Evolutionary conservation across 2,888 invertebrate species (phyloP), one percentile per base, ranked within the genome.

Genomic region (Stenurella melanura): DNA sequence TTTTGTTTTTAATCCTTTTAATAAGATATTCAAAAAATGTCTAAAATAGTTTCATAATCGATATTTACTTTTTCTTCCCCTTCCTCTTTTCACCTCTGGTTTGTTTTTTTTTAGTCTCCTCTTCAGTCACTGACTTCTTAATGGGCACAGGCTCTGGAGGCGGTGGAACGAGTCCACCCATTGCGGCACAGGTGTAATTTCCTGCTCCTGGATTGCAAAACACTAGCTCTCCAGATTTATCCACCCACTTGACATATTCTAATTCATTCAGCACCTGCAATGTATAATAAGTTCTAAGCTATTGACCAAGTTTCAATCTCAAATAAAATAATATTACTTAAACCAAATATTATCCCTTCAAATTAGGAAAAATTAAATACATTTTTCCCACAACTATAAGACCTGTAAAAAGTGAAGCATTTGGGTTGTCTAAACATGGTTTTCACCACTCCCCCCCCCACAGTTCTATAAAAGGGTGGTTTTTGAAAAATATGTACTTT

Each of bases 191-290:
- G 0, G 90, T 89, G 81, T 90, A 91, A 85, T 92, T 92, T 6
- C 91, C 91, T 54, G 89, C 87, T 10, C 91, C 91, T 0, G 91
- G 90, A 83, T 91, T 89, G 30, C 89, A 89, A 81, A 91, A 91
- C 5, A 91, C 87, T n/a, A 91, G 81, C 64, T 88, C 85, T 15
- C 89, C 88, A 12, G 89, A 80, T 63, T 83, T 79, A 67, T 90
- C 86, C 7, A 87, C 71, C 91, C 91, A 91, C 5, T 87, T 87
- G 1, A 87, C 87, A 79, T 91, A 92, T 42, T 86, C 85, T 11
- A 91, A 88, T 84, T 91, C 90, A 26, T 60, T 79, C 6, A 82
- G 18, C 17, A 71, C 75, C 77, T 81, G 50, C 84, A 89, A 72
- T n/a, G 18, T 38, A 54, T 42, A 42, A 42, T 64, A 38, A 64